Evolutionary conservation across 2,113 vertebrate species (phyloP).

Genomic region (Theristicus caerulescens): DNA sequence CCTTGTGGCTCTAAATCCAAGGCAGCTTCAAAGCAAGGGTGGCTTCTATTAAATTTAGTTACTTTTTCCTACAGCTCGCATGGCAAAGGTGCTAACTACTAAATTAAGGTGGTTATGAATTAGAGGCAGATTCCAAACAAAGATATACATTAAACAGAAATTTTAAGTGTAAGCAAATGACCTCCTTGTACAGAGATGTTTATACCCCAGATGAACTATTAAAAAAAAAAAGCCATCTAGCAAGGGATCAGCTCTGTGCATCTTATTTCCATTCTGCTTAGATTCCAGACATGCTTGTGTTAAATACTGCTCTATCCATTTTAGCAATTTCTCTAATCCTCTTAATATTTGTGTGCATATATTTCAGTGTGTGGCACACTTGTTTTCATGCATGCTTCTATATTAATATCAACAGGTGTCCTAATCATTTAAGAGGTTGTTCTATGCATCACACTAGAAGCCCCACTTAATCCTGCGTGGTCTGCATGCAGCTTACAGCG

Average conservation of each 20-base stretch:
- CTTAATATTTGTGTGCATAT: background rate
- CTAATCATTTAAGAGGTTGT: background rate
- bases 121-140: background rate
- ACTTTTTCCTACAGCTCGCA: conserved; percentile 33
- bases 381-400: background rate
- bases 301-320: background rate
- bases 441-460: background rate
- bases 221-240: background rate
- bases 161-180: background rate
- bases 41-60: conserved; percentile 66
- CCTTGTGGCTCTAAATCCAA: conserved; percentile 36
- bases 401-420: conserved; percentile 56
- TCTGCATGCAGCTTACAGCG: background rate
- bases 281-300: background rate
- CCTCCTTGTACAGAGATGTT: background rate
- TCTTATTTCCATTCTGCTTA: background rate
- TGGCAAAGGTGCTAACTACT: conserved; percentile 28
- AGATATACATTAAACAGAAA: background rate
- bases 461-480: background rate
- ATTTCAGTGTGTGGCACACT: background rate
- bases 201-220: background rate
- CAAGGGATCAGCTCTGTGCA: background rate
- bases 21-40: conserved; percentile 68
- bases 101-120: conserved; percentile 29
- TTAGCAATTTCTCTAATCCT: background rate